Evolutionary conservation across 2,797 vertebrate genomes (phyloP), one percentile per base, ranked within the genome.

Genomic region (Emys orbicularis): DNA sequence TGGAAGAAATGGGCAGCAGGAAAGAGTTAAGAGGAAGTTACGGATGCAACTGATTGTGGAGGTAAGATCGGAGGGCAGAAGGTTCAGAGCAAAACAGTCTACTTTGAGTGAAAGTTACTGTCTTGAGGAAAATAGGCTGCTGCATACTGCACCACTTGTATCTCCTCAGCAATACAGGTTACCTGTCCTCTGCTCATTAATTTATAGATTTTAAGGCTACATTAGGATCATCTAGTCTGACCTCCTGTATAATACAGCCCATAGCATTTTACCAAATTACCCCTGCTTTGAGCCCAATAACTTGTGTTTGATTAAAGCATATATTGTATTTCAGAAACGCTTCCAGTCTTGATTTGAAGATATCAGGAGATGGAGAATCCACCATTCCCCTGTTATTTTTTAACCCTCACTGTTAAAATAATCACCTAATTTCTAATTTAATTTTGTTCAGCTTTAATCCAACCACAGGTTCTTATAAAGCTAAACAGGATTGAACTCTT

Each of bases 11-110:
- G 12, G 12, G 27, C 57, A 13, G 80, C 12, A 82, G 2, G 2
- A 77, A 5, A 83, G 9, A 90, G 84, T 5, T 61, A 91, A 88
- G 4, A 13, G 83, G 68, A 74, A n/a, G 21, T 0, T 19, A 4
- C 3, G 56, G 0, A 37, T 81, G 4, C 11, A n/a, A 77, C 25
- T 57, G 56, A 0, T 56, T 21, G 13, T 18, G 29, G 0, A 53
- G 52, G 52, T 53, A 0, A 6, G 37, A 12, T 59, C 57, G 87
- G 57, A 37, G 5, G 1, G 21, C 81, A 12, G 31, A 44, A 21
- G 50, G 76, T 83, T 21, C 56, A 2, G 9, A 77, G 3, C 16
- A 61, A 21, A 11, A 59, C 1, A n/a, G 47, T 65, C 8, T 5
- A 8, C 2, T 83, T 61, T 1, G 0, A 13, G 9, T 16, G 81